Percentiles rank a stretch among this genome's conserved stretches.
phyloP scores from a whole-genome alignment of 23 tunicate species.

The Halocynthia aurantium region DNA sequence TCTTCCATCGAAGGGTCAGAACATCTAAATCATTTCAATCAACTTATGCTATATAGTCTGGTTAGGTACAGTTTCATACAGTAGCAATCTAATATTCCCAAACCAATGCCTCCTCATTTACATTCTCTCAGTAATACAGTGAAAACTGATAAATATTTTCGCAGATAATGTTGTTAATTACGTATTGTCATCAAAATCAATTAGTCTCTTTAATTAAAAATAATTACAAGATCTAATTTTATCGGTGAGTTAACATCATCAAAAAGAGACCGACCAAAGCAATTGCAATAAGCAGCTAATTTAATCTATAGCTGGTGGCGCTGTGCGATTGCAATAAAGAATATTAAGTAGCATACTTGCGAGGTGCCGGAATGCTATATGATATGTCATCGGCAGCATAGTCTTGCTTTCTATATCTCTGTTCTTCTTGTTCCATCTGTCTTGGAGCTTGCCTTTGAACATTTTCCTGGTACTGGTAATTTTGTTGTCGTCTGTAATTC shows the following conservation, averaged over 20 bases:
- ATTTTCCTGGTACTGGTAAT: not conserved
- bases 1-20: slow-evolving; percentile 43
- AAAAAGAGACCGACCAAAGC: not conserved
- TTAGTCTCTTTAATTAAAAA: no score
- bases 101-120: not conserved
- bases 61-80: no score
- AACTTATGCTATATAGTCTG: no score
- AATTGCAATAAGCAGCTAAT: not conserved
- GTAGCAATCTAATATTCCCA: not conserved
- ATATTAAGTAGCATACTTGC: slow-evolving; percentile 25
- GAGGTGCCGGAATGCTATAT: slow-evolving; percentile 37
- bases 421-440: not conserved
- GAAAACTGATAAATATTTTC: not conserved
- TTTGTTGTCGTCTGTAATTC: no score
- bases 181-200: not conserved
- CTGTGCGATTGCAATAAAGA: not conserved
- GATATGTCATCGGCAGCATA: not conserved
- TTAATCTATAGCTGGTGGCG: not conserved
- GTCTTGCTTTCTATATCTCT: slow-evolving; percentile 18
- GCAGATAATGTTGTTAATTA: not conserved
- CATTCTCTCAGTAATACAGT: no score
- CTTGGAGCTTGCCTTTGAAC: slow-evolving; percentile 4
- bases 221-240: no score
- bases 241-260: no score
- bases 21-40: slow-evolving; percentile 12